These are phyloP conservation scores for Drosophila atroscutellata DNA, from an alignment of 2,888 invertebrate genomes.

Conservation along the genomic window DNA sequence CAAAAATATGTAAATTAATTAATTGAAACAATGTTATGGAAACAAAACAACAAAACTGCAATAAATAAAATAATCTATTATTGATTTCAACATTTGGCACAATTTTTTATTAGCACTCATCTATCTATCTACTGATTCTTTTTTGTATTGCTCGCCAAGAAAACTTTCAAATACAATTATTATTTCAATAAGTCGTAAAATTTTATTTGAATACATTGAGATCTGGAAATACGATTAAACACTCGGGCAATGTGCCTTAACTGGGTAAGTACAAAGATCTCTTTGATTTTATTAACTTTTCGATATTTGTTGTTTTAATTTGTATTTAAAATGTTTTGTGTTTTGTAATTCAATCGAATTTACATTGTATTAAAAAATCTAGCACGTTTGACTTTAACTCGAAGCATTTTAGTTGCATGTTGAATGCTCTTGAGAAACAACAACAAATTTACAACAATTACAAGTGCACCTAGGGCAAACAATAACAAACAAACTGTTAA, in stretches of 20 bases:
- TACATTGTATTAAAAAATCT: conserved; percentile 21
- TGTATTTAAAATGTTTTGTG: conserved; percentile 11
- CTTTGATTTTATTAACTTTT: conserved; percentile 1
- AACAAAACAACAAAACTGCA: conserved; percentile 38
- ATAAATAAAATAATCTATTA: conserved; percentile 59
- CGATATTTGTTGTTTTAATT: neutral
- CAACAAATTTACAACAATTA: conserved; percentile 32
- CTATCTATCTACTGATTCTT: conserved; percentile 25
- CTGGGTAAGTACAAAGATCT: conserved; percentile 49
- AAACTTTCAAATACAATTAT: conserved; percentile 19
- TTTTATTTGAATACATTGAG: conserved; percentile 37
- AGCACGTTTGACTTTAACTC: conserved; percentile 70
- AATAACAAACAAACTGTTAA: conserved; percentile 9
- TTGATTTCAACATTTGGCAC: conserved; percentile 50
- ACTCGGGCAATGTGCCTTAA: conserved; percentile 4
- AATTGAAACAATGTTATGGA: conserved; percentile 51
- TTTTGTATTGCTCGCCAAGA: conserved; percentile 65
- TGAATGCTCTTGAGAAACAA: conserved; percentile 53
- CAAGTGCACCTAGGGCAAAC: conserved; percentile 29
- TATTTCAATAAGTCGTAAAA: conserved; percentile 47
- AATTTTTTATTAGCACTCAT: conserved; percentile 63
- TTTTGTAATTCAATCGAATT: conserved; percentile 8
- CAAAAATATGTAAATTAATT: conserved; percentile 31
- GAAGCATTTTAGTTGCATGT: conserved; percentile 71
- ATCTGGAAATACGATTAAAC: conserved; percentile 26